phyloP scores from a whole-genome alignment of 2,113 vertebrate genomes.

The Notiomystis cincta region DNA sequence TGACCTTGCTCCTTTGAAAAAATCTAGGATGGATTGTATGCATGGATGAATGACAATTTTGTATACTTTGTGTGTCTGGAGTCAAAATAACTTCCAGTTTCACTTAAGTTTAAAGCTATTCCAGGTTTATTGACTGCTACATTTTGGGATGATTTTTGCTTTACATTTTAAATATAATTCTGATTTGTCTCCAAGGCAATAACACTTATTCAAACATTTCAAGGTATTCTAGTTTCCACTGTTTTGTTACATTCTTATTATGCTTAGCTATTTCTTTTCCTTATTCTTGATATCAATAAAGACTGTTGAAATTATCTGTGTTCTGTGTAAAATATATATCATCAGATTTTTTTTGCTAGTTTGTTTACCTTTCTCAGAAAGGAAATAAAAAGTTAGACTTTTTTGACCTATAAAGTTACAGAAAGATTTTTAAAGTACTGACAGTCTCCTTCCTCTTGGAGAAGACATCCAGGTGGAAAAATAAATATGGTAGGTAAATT shows the following conservation, averaged over 20 bases:
- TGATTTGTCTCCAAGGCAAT: neutral
- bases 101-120: neutral
- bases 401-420: neutral
- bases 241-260: neutral
- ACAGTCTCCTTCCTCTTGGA: neutral
- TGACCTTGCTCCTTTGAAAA: neutral
- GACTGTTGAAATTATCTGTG: neutral
- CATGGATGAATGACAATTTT: neutral
- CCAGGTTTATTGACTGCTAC: neutral
- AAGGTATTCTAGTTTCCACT: neutral
- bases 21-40: neutral
- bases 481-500: neutral
- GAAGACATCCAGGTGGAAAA: neutral
- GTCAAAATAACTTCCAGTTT: neutral
- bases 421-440: neutral
- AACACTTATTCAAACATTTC: neutral
- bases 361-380: neutral
- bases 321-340: neutral
- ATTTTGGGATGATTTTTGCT: neutral
- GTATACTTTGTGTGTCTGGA: neutral
- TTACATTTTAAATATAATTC: neutral
- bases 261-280: neutral
- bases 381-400: neutral
- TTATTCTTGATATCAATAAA: neutral
- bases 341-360: neutral